Percentiles rank a stretch among this genome's conserved stretches.
phyloP scores from a whole-genome alignment of 2,888 invertebrate genomes.

The Pandemis corylana region DNA sequence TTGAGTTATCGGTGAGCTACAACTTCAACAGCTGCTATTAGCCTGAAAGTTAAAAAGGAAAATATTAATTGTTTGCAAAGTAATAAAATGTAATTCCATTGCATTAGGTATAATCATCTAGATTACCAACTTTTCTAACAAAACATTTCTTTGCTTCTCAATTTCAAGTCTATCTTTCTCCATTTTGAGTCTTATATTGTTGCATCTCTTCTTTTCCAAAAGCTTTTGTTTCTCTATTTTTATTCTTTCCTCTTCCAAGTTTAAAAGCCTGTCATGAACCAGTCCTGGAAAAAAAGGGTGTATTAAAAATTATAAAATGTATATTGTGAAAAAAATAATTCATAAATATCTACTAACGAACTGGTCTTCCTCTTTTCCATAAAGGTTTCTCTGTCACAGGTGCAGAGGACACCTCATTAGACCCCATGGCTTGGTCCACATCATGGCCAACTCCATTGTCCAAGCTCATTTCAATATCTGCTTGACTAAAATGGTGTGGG shows the following conservation, averaged over 20 bases:
- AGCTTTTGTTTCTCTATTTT: slow-evolving; percentile 69
- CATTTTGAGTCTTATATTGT: slow-evolving; percentile 67
- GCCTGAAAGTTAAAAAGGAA: slow-evolving; percentile 50
- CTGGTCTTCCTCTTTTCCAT: slow-evolving; percentile 65
- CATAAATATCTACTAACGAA: slow-evolving; percentile 53
- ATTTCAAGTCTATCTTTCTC: slow-evolving; percentile 68
- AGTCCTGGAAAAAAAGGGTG: slow-evolving; percentile 51
- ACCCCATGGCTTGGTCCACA: slow-evolving; percentile 57
- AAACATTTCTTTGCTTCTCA: slow-evolving; percentile 64
- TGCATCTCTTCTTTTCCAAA: slow-evolving; percentile 67
- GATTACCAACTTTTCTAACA: slow-evolving; percentile 64
- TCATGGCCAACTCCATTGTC: slow-evolving; percentile 54
- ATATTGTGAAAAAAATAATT: not conserved
- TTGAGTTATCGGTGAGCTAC: slow-evolving; percentile 52
- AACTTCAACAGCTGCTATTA: slow-evolving; percentile 64
- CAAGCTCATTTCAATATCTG: slow-evolving; percentile 59
- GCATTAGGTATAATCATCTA: slow-evolving; percentile 8
- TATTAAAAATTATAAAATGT: not conserved
- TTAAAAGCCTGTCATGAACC: slow-evolving; percentile 65
- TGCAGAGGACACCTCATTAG: slow-evolving; percentile 65
- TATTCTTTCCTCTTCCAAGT: slow-evolving; percentile 68
- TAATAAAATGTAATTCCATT: not conserved
- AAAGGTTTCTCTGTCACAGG: slow-evolving; percentile 57
- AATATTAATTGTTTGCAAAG: not conserved
- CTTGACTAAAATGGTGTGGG: slow-evolving; percentile 56